Base-by-base conservation (phyloP, 2,797 vertebrate genomes). In the Protosalanx chinensis region DNA sequence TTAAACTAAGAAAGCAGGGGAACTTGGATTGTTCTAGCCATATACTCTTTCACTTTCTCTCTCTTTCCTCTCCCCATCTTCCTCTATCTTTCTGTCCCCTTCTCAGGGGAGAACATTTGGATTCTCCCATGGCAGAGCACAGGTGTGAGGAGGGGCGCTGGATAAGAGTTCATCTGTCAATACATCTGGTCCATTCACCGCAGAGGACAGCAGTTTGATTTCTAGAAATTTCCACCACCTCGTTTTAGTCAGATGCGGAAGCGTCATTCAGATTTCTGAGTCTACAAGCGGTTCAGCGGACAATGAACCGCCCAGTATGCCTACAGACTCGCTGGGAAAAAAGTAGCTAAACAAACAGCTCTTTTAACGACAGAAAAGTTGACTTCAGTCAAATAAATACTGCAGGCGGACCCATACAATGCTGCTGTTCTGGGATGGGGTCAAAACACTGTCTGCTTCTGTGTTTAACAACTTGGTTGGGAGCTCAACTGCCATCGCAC, bases 1-100 rank as follows among this genome's bases (percentile, higher is more conserved):
- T 93, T 92, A 94, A 89, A 83, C 88, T 89, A 91, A 90, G 93
- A 93, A 92, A 93, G 88, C 88, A 89, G 91, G 90, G 92, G 91
- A 93, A 74, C 73, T 70, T 72, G 69, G 79, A 85, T 79, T 94
- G 93, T 91, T 93, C 92, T 93, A 91, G 88, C 91, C 88, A 90
- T 2, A 46, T 46, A 12, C 12, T 46, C 41, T 13, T 46, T 46
- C 10, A 41, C 3, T 41, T 10, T 12, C 1, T 46, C 41, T 46
- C 13, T 46, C 41, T 46, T 46, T 46, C 12, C 12, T 46, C 41
- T 46, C 41, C 41, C 41, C 10, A 13, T 46, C 41, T 13, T 46
- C 41, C 41, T 46, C 41, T 13, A 46, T 46, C 35, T 6, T 6
- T 46, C 41, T 46, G 2, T 46, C 41, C 41, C 3, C 13, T 10